These are phyloP conservation scores for Amphipoea lucens DNA, from an alignment of 2,888 invertebrate species.

Conservation along the genomic window DNA sequence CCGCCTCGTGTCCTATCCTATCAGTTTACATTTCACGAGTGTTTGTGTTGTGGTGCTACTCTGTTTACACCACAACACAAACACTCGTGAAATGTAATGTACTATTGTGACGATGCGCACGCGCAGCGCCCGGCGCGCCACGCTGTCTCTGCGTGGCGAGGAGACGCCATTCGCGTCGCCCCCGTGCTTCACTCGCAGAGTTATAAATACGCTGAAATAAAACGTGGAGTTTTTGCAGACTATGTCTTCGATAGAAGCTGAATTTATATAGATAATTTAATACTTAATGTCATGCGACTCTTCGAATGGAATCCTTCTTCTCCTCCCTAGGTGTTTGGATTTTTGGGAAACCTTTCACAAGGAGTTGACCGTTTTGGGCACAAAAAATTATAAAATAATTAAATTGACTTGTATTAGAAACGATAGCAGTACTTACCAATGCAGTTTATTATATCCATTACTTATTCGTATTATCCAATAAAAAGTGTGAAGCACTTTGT, in stretches of 20 bases:
- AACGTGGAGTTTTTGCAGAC: background rate
- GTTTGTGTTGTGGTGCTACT: conserved; percentile 13
- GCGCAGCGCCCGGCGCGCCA: conserved; percentile 66
- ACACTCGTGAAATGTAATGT: no score
- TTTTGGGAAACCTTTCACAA: background rate
- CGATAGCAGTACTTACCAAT: no score
- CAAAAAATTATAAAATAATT: no score
- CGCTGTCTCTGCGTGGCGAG: conserved; percentile 75
- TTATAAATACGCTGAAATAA: conserved; percentile 28
- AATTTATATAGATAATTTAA: no score
- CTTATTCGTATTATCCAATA: no score
- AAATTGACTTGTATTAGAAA: no score
- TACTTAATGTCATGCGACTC: background rate
- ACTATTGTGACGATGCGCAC: conserved; percentile 46
- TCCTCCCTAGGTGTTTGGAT: background rate
- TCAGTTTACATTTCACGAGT: background rate
- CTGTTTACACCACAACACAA: no score
- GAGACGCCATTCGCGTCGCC: conserved; percentile 29
- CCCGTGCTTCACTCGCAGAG: conserved; percentile 42
- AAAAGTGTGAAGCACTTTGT: background rate
- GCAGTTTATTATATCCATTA: no score
- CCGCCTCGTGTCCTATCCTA: conserved; percentile 2
- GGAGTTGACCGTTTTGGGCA: background rate
- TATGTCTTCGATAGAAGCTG: background rate
- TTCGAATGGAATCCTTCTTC: background rate